Conservation (phyloP, 2,113 vertebrate genomes). For the Bettongia penicillata region DNA sequence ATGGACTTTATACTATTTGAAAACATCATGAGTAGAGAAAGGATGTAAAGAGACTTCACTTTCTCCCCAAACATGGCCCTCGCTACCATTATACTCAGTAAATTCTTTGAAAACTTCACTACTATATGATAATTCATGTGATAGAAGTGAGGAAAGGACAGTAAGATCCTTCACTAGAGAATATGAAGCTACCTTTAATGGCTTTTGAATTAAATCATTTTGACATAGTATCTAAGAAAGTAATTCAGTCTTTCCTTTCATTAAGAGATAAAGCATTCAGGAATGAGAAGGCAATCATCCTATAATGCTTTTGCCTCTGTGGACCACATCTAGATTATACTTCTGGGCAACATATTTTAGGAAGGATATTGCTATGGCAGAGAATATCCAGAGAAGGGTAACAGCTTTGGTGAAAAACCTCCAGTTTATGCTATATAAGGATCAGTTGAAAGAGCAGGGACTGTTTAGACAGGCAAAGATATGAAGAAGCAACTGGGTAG, state of each 20-base stretch:
- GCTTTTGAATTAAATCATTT: not conserved
- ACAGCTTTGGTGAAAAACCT: not conserved
- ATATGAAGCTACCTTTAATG: not conserved
- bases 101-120: not conserved
- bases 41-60: not conserved
- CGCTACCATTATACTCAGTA: not conserved
- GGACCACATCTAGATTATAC: not conserved
- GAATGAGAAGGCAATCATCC: not conserved
- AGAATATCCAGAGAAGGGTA: not conserved
- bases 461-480: not conserved
- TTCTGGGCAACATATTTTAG: not conserved
- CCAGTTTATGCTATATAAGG: not conserved
- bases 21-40: not conserved
- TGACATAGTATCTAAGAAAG: not conserved
- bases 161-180: not conserved
- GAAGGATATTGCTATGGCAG: not conserved
- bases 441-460: not conserved
- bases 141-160: not conserved
- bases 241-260: not conserved
- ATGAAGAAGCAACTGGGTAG: not conserved
- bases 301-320: not conserved
- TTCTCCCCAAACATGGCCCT: not conserved
- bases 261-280: not conserved
- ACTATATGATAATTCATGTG: not conserved
- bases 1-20: not conserved